Base-by-base conservation (phyloP, 2,888 invertebrate genomes). In the Panorpa germanica region DNA sequence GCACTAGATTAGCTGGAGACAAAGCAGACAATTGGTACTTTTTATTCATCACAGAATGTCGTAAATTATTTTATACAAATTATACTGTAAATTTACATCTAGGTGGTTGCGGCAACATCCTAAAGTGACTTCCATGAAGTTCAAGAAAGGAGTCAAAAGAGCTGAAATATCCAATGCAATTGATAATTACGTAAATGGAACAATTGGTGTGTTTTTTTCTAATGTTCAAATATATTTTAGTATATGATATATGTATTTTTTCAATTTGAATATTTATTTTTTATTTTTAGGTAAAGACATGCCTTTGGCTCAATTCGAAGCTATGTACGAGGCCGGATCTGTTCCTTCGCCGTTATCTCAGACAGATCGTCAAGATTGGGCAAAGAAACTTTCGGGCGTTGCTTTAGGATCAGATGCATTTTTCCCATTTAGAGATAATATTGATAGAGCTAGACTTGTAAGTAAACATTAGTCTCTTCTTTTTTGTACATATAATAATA, bases 21-120 rank as follows among this genome's bases (percentile, higher is more conserved):
- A 98, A 98, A 54, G 91, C 93, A 14, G 81, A 88, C 49, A 83
- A 90, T 55, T 98, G 96, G 95, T n/a, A n/a, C n/a, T n/a, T n/a
- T n/a, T n/a, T n/a, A n/a, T n/a, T n/a, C n/a, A n/a, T n/a, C n/a
- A n/a, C n/a, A n/a, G n/a, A n/a, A n/a, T n/a, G n/a, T n/a, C n/a
- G n/a, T n/a, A 70, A 43, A 38, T 46, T 41, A 18, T n/a, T 10
- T 26, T 14, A 30, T 29, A 25, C 25, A 25, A 7, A n/a, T 25
- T 25, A 11, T 25, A 25, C 11, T 29, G 3, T 9, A 21, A 20
- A 17, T 29, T 23, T 38, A n/a, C n/a, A n/a, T n/a, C n/a, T n/a
- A n/a, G n/a, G n/a, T 96, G 95, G 95, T 55, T 91, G 43, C 70
- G 96, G 12, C 80, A 85, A 31, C 95, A 96, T 55, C 88, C 91